Evolutionary conservation across 2,888 invertebrate genomes (phyloP).

Genomic region (Orthosia incerta): DNA sequence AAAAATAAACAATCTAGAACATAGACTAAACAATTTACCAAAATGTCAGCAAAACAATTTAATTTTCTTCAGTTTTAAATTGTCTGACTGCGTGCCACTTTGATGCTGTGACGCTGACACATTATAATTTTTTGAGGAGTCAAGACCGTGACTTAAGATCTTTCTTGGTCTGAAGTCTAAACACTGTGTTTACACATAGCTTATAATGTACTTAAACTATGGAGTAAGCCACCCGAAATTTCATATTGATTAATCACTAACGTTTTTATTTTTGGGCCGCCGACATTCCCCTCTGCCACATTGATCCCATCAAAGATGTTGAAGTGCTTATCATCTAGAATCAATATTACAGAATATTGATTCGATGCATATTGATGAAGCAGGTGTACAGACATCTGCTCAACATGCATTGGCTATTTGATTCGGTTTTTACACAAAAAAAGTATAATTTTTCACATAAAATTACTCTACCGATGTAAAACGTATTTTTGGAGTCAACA

Average conservation of each 20-base stretch:
- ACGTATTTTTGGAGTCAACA: too few relatives aligned
- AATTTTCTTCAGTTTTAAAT: slow-evolving; percentile 5
- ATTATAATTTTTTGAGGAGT: slow-evolving; percentile 29
- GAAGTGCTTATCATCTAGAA: too few relatives aligned
- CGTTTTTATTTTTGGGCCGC: slow-evolving; percentile 5
- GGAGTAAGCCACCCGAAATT: slow-evolving; percentile 16
- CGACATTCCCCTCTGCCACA: slow-evolving; percentile 1
- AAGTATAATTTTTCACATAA: neutral
- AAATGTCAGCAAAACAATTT: slow-evolving; percentile 12
- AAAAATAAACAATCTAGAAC: neutral
- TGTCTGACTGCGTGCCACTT: neutral
- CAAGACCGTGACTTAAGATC: slow-evolving; percentile 24
- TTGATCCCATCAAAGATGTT: neutral
- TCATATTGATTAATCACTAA: slow-evolving; percentile 15
- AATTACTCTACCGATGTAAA: neutral
- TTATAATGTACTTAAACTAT: neutral
- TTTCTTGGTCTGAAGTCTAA: slow-evolving; percentile 38
- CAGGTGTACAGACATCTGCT: too few relatives aligned
- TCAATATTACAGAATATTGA: too few relatives aligned
- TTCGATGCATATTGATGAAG: too few relatives aligned
- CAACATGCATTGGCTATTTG: too few relatives aligned
- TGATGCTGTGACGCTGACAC: slow-evolving; percentile 10
- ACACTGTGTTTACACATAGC: neutral
- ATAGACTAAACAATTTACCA: neutral
- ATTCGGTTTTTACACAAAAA: too few relatives aligned